A percentile compares a stretch with the other conserved stretches of the same genome.
phyloP scores from a whole-genome alignment of 37 sponge, comb jelly and placozoan genomes.

The Diacarnus erythraeanus region DNA sequence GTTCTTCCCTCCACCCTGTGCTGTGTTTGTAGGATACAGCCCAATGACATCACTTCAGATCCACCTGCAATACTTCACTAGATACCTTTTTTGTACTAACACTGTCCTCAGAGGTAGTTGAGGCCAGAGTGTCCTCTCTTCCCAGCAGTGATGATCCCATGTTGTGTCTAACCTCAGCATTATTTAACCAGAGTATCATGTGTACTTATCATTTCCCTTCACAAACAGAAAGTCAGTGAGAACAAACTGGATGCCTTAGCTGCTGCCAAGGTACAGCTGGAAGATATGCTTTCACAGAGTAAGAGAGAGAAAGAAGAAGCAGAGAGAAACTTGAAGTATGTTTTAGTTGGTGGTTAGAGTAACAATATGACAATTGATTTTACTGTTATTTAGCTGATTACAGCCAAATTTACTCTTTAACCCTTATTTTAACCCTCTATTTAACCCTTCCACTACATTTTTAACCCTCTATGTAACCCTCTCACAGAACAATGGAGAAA shows the following conservation, averaged over 20 bases:
- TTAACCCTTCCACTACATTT: not conserved
- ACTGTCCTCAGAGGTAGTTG: no score
- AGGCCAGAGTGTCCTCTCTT: no score
- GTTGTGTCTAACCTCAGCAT: not conserved
- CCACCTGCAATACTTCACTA: no score
- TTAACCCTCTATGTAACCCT: not conserved
- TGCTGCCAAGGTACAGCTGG: conserved; percentile 22
- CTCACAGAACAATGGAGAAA: conserved; percentile 27
- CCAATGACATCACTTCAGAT: no score
- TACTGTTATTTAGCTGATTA: not conserved
- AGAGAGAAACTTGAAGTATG: conserved; percentile 43
- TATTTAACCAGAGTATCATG: not conserved
- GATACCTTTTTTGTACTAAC: no score
- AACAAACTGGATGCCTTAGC: conserved; percentile 42
- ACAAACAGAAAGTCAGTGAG: conserved; percentile 24
- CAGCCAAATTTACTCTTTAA: not conserved
- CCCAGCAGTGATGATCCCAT: no score
- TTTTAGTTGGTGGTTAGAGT: not conserved
- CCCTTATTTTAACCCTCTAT: not conserved
- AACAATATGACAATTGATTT: not conserved
- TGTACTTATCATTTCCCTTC: not conserved
- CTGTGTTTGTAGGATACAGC: no score
- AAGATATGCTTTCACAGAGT: conserved; percentile 51
- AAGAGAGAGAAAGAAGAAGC: conserved; percentile 38
- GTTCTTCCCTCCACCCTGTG: no score